A percentile compares a stretch with the other conserved stretches of the same genome.
Conservation (phyloP, 2,113 vertebrate genomes). For the Percopsis transmontana region DNA sequence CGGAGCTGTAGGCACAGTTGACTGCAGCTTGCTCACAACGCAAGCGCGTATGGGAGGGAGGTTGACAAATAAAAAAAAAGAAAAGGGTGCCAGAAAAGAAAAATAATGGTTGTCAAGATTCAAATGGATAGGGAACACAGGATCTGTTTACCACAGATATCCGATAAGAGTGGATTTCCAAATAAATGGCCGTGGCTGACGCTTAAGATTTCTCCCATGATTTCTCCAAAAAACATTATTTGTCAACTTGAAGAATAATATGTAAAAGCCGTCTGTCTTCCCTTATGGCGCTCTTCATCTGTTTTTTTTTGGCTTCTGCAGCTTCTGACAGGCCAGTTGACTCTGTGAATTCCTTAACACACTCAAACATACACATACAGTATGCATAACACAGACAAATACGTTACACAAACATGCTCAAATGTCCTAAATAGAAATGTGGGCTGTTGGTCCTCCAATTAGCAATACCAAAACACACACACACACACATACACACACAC, state of each 20-base stretch:
- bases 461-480: slow-evolving; percentile 1
- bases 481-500: slow-evolving; percentile 2
- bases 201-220: slow-evolving; percentile 24
- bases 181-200: slow-evolving; percentile 46
- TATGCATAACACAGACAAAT: background rate
- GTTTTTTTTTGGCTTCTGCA: too few relatives aligned
- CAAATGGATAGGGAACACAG: slow-evolving; percentile 52
- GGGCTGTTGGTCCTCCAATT: background rate
- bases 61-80: slow-evolving; percentile 32
- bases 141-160: slow-evolving; percentile 34
- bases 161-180: slow-evolving; percentile 43
- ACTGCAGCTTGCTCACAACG: slow-evolving; percentile 53
- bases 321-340: background rate
- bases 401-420: background rate
- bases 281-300: too few relatives aligned
- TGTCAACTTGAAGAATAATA: too few relatives aligned
- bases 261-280: too few relatives aligned
- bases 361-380: slow-evolving; percentile 11
- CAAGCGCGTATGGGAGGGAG: background rate
- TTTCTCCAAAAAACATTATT: slow-evolving; percentile 20
- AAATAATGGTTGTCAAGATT: slow-evolving; percentile 61
- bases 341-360: background rate
- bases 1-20: slow-evolving; percentile 48
- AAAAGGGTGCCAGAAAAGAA: slow-evolving; percentile 17
- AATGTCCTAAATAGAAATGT: background rate